Percentiles rank a stretch among this genome's conserved stretches.
These are phyloP conservation scores for Synanthedon formicaeformis DNA, from an alignment of 2,888 invertebrate genomes.

Conservation along the genomic window DNA sequence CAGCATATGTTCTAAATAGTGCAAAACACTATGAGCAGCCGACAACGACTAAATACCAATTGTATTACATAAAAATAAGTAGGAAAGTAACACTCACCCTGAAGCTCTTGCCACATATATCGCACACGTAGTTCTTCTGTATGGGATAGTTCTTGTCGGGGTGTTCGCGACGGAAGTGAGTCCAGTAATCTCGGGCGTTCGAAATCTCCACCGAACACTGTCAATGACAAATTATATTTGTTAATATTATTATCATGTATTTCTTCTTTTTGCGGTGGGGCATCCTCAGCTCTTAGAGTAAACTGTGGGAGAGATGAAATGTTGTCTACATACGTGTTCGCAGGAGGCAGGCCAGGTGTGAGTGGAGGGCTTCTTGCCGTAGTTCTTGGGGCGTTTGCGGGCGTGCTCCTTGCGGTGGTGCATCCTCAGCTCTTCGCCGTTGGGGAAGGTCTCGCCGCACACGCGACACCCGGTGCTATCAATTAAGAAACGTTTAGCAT, in stretches of 20 bases:
- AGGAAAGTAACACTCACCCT: conserved; percentile 24
- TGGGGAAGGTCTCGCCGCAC: conserved; percentile 43
- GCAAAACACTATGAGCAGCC: no score
- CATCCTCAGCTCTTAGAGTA: conserved; percentile 32
- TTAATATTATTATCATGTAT: no score
- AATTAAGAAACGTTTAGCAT: background rate
- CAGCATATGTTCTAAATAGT: no score
- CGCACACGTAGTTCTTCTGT: conserved; percentile 53
- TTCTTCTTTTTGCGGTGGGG: conserved; percentile 32
- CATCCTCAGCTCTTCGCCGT: conserved; percentile 35
- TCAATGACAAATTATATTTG: no score
- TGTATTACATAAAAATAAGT: background rate
- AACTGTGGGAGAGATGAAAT: background rate
- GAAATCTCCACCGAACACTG: conserved; percentile 48
- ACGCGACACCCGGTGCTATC: conserved; percentile 43
- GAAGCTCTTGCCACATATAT: conserved; percentile 57
- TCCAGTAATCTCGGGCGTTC: conserved; percentile 51
- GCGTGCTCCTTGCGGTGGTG: conserved; percentile 49
- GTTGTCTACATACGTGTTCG: conserved; percentile 33
- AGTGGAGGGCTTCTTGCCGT: conserved; percentile 34
- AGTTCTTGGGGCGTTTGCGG: conserved; percentile 40
- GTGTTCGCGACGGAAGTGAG: conserved; percentile 50
- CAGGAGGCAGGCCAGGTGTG: conserved; percentile 40
- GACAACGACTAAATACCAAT: no score
- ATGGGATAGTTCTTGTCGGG: conserved; percentile 54